Base-by-base conservation (phyloP, 2,113 vertebrate species). In the Charina bottae region DNA sequence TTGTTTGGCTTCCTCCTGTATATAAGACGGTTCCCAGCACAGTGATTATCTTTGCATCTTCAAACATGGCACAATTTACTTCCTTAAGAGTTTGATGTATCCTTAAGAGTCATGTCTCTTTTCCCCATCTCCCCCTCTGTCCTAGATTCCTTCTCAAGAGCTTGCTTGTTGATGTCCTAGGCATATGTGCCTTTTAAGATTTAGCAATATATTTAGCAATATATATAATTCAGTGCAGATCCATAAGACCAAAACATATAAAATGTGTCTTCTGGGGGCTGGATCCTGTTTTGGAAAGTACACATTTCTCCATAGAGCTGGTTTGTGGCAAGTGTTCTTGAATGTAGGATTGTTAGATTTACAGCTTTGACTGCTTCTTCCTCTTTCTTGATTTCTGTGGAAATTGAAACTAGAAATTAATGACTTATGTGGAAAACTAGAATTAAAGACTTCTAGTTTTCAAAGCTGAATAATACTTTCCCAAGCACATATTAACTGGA, bases 21-120 rank as follows among this genome's bases (percentile, higher is more conserved):
- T 98, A 98, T 97, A 98, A 99, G 99, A 99, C 98, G 97, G 98
- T 99, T 99, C 99, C 99, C 99, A 99, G 98, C 99, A 99, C 98
- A 98, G 95, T 97, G 98, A 98, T 99, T 99, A 99, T 99, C 99
- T 99, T 98, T 99, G 98, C 98, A 99, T 99, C 99, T 99, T 99
- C 99, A 99, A 99, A 99, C 99, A 98, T 99, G 99, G 99, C 99
- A 99, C 98, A 98, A 98, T 98, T 97, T 97, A 97, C 98, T 99
- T 99, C 99, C 99, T 99, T 98, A 98, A 98, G 98, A 98, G 98
- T 98, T 98, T 99, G 98, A 99, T 99, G 98, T 99, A 98, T 99
- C 99, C 99, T 98, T 97, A 97, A 97, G 97, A 95, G 96, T 95
- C 64, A 97, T 95, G 91, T 93, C 33, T 96, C 97, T 26, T 54